A percentile compares a stretch with the other conserved stretches of the same genome.
Evolutionary conservation across 1,140 invertebrate species (phyloP).

Genomic region (Pseudomyrmex gracilis): DNA sequence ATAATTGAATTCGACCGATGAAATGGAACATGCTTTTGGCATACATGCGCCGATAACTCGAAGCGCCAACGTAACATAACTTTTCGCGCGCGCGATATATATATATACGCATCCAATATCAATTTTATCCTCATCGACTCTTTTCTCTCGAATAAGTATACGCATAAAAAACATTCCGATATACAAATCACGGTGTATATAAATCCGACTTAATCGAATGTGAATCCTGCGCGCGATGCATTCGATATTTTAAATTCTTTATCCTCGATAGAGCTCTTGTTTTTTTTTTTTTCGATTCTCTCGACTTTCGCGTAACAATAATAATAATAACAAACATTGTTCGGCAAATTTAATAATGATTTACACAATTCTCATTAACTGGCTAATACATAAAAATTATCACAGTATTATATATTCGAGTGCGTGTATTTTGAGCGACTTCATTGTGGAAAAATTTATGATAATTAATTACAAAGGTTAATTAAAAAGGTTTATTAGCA

Average conservation of each 20-base stretch:
- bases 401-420: neutral
- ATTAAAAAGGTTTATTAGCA: neutral
- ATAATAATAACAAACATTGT: neutral
- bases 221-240: conserved; percentile 5
- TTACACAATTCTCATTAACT: conserved; percentile 13
- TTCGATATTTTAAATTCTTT: conserved; percentile 27
- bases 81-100: conserved; percentile 13
- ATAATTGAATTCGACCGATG: conserved; percentile 33
- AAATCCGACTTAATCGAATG: neutral
- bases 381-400: conserved; percentile 28
- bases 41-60: conserved; percentile 39
- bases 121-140: conserved; percentile 54
- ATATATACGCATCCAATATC: conserved; percentile 41
- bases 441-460: neutral
- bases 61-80: conserved; percentile 5
- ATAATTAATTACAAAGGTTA: conserved; percentile 18
- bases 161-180: conserved; percentile 41
- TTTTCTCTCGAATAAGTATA: conserved; percentile 22
- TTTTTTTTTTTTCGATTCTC: conserved; percentile 12
- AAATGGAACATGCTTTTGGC: conserved; percentile 49
- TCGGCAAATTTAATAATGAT: conserved; percentile 36
- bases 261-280: neutral
- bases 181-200: conserved; percentile 34
- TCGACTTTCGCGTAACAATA: neutral
- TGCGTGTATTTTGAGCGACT: conserved; percentile 11